phyloP scores from a whole-genome alignment of 2,888 invertebrate genomes.

The Ctena decussata region DNA sequence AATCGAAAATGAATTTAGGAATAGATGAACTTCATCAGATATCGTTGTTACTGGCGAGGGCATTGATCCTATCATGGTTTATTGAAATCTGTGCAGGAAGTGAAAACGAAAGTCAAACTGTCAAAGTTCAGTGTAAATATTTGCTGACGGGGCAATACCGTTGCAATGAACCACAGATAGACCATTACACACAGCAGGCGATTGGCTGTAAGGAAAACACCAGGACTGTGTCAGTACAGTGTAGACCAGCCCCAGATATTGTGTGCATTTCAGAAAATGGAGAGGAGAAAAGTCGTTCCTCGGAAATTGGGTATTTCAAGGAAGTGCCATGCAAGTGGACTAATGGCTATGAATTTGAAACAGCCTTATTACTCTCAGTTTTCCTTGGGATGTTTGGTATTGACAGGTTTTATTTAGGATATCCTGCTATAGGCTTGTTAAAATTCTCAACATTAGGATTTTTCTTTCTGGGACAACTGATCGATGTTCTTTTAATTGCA shows the following conservation, averaged over 20 bases:
- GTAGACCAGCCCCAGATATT: conserved; percentile 94
- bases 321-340: conserved; percentile 98
- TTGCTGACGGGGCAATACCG: conserved; percentile 83
- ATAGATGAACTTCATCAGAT: not conserved
- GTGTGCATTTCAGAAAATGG: conserved; percentile 89
- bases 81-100: not conserved
- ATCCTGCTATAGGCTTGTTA: conserved; percentile 97
- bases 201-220: conserved; percentile 93
- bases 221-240: conserved; percentile 90
- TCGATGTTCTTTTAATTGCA: conserved; percentile 98
- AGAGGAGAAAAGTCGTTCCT: conserved; percentile 88
- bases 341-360: conserved; percentile 97
- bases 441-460: conserved; percentile 99
- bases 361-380: conserved; percentile 96
- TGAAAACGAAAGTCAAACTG: not conserved
- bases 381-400: conserved; percentile 99
- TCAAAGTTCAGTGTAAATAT: conserved; percentile 45
- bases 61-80: not conserved
- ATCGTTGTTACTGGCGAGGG: not conserved
- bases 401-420: conserved; percentile 99
- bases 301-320: conserved; percentile 90
- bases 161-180: conserved; percentile 89
- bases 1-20: not conserved
- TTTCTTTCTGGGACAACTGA: conserved; percentile 96
- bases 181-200: conserved; percentile 95